Percentiles rank a stretch among this genome's conserved stretches.
phyloP scores from a whole-genome alignment of 2,888 invertebrate species.

The Tortricodes alternella region DNA sequence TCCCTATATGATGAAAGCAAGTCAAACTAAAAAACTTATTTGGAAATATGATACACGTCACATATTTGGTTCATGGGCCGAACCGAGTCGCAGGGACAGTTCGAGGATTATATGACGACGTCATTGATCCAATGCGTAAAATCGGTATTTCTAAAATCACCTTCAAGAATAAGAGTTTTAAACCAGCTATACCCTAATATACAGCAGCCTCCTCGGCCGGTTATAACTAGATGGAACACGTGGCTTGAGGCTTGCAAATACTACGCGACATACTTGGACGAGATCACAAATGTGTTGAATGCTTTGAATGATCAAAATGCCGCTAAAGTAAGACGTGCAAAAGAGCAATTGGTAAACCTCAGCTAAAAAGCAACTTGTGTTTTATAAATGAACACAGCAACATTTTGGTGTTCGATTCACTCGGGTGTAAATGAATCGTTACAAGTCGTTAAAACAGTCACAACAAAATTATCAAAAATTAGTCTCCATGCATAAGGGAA shows the following conservation, averaged over 20 bases:
- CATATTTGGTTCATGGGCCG: not conserved
- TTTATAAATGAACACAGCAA: slow-evolving; percentile 4
- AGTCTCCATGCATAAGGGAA: slow-evolving; percentile 5
- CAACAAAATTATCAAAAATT: slow-evolving; percentile 3
- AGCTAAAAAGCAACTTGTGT: slow-evolving; percentile 2
- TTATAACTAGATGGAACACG: slow-evolving; percentile 1
- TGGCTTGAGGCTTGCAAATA: slow-evolving; percentile 6
- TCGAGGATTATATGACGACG: not conserved
- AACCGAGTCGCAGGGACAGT: slow-evolving; percentile 4
- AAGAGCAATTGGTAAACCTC: not conserved
- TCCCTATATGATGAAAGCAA: slow-evolving; percentile 4
- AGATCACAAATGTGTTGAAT: slow-evolving; percentile 7
- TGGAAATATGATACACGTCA: not conserved
- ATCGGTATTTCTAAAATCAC: not conserved
- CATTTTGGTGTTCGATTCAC: not conserved
- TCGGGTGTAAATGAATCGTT: not conserved
- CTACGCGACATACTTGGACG: slow-evolving; percentile 1
- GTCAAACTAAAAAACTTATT: slow-evolving; percentile 2
- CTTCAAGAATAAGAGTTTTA: not conserved
- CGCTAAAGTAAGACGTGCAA: slow-evolving; percentile 6
- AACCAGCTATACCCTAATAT: not conserved
- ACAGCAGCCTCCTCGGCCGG: not conserved
- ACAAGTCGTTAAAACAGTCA: slow-evolving; percentile 6
- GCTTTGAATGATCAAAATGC: slow-evolving; percentile 8
- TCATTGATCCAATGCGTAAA: not conserved